A percentile compares a stretch with the other conserved stretches of the same genome.
These are phyloP conservation scores for Drosophila nigricruria DNA, from an alignment of 2,888 invertebrate species.

Conservation along the genomic window DNA sequence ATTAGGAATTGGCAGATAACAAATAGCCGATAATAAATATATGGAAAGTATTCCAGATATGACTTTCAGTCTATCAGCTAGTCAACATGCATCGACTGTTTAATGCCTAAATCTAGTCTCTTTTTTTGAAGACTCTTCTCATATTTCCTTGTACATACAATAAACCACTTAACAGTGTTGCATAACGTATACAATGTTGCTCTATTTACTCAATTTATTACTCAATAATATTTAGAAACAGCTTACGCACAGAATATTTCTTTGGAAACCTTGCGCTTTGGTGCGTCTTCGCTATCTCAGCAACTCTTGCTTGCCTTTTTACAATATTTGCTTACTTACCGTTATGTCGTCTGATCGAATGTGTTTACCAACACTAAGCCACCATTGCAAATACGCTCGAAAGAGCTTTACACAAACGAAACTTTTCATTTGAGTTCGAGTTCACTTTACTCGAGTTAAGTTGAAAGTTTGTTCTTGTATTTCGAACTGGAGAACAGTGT, in stretches of 20 bases:
- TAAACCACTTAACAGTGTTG: background rate
- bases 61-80: background rate
- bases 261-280: background rate
- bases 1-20: too few species aligned
- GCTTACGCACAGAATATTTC: background rate
- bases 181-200: background rate
- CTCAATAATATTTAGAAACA: background rate
- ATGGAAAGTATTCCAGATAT: background rate
- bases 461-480: constrained; percentile 4
- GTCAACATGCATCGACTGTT: background rate
- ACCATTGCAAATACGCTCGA: constrained; percentile 1
- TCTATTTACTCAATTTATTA: background rate
- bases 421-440: constrained; percentile 4
- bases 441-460: background rate
- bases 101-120: too few species aligned
- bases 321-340: constrained; percentile 21
- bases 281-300: constrained; percentile 4
- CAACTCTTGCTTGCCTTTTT: background rate
- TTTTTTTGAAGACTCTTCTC: background rate
- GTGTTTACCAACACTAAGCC: constrained; percentile 33
- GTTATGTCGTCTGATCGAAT: constrained; percentile 9
- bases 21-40: background rate
- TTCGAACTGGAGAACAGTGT: constrained; percentile 5
- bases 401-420: constrained; percentile 2
- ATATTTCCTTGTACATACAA: background rate